phyloP scores from a whole-genome alignment of 2,888 invertebrate species.

The Taenaris catops region DNA sequence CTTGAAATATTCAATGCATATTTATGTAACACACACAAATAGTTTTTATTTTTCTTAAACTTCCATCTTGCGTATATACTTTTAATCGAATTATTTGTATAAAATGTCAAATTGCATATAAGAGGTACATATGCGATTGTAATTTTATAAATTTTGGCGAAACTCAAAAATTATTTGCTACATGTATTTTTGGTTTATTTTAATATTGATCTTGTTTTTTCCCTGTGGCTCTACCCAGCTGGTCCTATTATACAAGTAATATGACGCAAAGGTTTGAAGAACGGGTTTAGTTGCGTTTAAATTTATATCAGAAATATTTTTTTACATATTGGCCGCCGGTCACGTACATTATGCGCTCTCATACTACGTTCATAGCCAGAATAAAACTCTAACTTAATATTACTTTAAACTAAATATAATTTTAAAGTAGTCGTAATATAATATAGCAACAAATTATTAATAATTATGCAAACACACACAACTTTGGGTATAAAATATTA shows the following conservation, averaged over 20 bases:
- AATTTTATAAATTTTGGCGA: too few species aligned
- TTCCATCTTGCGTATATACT: too few species aligned
- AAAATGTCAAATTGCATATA: too few species aligned
- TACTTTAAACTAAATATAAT: constrained; percentile 37
- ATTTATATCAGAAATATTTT: constrained; percentile 4
- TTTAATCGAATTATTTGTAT: too few species aligned
- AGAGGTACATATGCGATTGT: too few species aligned
- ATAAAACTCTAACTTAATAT: constrained; percentile 41
- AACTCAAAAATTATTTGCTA: too few species aligned
- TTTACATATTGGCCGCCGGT: neutral
- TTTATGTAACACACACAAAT: too few species aligned
- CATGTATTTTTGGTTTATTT: too few species aligned
- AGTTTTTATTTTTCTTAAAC: too few species aligned
- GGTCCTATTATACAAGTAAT: constrained; percentile 5
- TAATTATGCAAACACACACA: constrained; percentile 69
- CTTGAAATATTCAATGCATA: too few species aligned
- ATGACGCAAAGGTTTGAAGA: constrained; percentile 11
- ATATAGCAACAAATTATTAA: constrained; percentile 70
- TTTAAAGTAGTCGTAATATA: constrained; percentile 58
- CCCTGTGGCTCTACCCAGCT: constrained; percentile 1
- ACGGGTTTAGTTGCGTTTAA: constrained; percentile 22
- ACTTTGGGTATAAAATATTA: constrained; percentile 72
- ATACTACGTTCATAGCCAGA: constrained; percentile 41
- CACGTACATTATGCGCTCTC: constrained; percentile 8
- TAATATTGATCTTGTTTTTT: constrained; percentile 3